phyloP scores from a whole-genome alignment of 2,797 vertebrate species.

The Sphaeramia orbicularis region DNA sequence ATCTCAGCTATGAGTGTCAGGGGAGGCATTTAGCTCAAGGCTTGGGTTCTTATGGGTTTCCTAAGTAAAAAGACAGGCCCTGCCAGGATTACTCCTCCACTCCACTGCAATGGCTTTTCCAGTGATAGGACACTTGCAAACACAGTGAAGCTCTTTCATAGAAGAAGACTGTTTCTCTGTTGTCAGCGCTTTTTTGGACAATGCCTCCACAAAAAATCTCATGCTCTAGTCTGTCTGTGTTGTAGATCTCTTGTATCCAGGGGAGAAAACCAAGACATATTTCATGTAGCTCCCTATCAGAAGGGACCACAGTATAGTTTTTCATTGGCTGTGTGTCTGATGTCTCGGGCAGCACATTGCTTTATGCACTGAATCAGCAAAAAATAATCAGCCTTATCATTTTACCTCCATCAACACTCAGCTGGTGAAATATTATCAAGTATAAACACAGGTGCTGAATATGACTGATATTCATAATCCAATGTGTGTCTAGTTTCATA shows the following conservation, averaged over 20 bases:
- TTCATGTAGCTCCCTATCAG: constrained; percentile 51
- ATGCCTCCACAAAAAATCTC: constrained; percentile 53
- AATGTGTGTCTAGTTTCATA: constrained; percentile 59
- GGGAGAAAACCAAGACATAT: constrained; percentile 39
- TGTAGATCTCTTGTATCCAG: constrained; percentile 60
- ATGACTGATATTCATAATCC: constrained; percentile 55
- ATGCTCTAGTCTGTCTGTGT: constrained; percentile 56
- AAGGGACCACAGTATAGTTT: constrained; percentile 38
- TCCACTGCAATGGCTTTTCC: constrained; percentile 80
- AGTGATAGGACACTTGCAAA: constrained; percentile 67
- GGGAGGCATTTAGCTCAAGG: constrained; percentile 76
- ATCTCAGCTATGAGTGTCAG: constrained; percentile 74
- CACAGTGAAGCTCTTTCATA: constrained; percentile 59
- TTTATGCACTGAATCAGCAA: constrained; percentile 63
- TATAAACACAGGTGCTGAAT: constrained; percentile 61
- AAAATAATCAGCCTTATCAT: constrained; percentile 68
- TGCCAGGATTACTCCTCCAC: constrained; percentile 62
- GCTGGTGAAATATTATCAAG: constrained; percentile 67
- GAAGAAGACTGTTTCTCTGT: constrained; percentile 31
- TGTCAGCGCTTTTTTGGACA: constrained; percentile 70
- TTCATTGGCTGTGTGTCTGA: constrained; percentile 34
- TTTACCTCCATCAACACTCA: constrained; percentile 62
- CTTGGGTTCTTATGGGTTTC: constrained; percentile 78
- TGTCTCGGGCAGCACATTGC: constrained; percentile 32
- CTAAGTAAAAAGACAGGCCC: constrained; percentile 81